These are phyloP conservation scores for Chromoteleia sp. DNA, from an alignment of 2,888 invertebrate species.

Conservation along the genomic window DNA sequence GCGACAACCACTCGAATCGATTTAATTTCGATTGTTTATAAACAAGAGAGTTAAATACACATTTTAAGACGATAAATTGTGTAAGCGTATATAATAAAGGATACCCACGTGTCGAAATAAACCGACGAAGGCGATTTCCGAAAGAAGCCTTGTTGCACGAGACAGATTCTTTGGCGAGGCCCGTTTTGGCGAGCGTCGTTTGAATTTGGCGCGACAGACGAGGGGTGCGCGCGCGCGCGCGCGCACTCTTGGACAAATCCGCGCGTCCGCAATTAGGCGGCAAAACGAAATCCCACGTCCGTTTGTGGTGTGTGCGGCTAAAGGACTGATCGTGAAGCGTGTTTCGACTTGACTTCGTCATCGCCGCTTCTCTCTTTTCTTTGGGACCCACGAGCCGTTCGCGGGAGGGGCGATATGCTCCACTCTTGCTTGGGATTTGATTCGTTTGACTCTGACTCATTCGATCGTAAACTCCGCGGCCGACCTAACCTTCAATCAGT, in stretches of 20 bases:
- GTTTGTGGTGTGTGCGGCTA: constrained; percentile 74
- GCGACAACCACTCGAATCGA: no score
- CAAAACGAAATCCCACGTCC: constrained; percentile 63
- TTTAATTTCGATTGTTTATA: no score
- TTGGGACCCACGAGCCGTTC: constrained; percentile 64
- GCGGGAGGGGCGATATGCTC: constrained; percentile 72
- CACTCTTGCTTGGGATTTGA: constrained; percentile 68
- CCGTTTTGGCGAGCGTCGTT: constrained; percentile 25
- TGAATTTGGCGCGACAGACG: constrained; percentile 52
- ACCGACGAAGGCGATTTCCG: no score
- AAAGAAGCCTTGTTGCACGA: background rate
- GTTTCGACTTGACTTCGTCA: constrained; percentile 76
- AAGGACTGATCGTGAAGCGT: constrained; percentile 78
- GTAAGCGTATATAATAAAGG: background rate
- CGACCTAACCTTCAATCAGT: constrained; percentile 77
- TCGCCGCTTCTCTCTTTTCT: constrained; percentile 77
- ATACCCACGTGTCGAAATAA: constrained; percentile 64
- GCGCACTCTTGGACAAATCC: constrained; percentile 38
- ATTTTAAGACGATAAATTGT: background rate
- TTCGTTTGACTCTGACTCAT: constrained; percentile 72
- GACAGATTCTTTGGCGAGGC: background rate
- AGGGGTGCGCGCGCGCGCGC: constrained; percentile 5
- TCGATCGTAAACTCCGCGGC: constrained; percentile 68
- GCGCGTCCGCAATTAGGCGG: constrained; percentile 50
- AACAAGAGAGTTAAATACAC: background rate